Conservation (phyloP, 1,140 invertebrate genomes). For the Mesaphorura yosii region DNA sequence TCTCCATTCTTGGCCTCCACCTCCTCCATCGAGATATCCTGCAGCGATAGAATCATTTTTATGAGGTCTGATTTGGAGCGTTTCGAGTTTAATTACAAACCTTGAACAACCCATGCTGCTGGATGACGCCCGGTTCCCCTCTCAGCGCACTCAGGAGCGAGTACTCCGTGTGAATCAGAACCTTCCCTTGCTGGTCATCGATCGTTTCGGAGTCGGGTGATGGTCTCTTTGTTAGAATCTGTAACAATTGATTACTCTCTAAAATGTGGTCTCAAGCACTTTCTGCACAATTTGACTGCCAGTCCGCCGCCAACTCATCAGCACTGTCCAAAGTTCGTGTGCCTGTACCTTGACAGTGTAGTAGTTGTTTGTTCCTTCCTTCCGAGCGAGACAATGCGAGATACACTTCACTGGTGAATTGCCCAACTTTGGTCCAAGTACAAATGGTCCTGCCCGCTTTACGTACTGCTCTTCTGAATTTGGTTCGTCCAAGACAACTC, state of each 20-base stretch:
- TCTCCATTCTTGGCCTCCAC: slow-evolving; percentile 45
- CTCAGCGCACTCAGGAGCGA: slow-evolving; percentile 58
- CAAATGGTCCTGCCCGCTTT: slow-evolving; percentile 55
- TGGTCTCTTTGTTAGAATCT: slow-evolving; percentile 46
- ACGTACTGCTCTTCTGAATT: too few species aligned
- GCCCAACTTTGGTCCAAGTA: slow-evolving; percentile 58
- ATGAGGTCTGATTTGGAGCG: too few species aligned
- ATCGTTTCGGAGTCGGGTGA: slow-evolving; percentile 50
- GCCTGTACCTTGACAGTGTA: slow-evolving; percentile 58
- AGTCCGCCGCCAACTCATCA: neutral
- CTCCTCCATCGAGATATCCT: slow-evolving; percentile 62
- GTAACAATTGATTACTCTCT: slow-evolving; percentile 21
- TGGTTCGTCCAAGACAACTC: too few species aligned
- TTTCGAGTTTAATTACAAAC: too few species aligned
- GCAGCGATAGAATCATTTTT: too few species aligned
- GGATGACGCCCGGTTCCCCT: slow-evolving; percentile 60
- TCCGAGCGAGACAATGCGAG: slow-evolving; percentile 62
- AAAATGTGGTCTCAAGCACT: neutral
- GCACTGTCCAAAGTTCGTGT: neutral
- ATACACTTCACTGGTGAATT: slow-evolving; percentile 66
- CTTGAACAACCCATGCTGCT: slow-evolving; percentile 69
- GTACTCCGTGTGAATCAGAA: slow-evolving; percentile 69
- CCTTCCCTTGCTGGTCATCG: slow-evolving; percentile 68
- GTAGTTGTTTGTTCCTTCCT: slow-evolving; percentile 59
- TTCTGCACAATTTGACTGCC: neutral